Evolutionary conservation across 2,113 vertebrate genomes (phyloP), one percentile per base, ranked within the genome.

Genomic region (Nothobranchius kuhntae): DNA sequence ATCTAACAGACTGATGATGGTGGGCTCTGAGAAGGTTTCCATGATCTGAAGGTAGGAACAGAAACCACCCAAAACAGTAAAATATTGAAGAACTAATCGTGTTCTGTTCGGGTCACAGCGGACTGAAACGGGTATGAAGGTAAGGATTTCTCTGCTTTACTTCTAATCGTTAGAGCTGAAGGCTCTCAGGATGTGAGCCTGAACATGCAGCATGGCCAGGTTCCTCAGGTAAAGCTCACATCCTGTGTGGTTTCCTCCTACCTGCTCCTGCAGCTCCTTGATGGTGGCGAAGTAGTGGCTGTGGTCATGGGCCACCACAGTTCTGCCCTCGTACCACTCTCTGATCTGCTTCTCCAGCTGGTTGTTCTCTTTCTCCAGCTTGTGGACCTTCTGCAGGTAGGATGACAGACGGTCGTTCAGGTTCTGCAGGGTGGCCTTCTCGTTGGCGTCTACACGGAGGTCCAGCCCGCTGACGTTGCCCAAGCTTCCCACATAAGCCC

Each of bases 381-480:
- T 75, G 40, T 2, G 88, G 53, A 94, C 92, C 75, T 92, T 92
- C 53, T 90, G 80, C 75, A 94, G 84, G 76, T 92, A 93, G 61
- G 64, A 53, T 53, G 86, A 77, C 68, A 93, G 81, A 3, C 92
- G 92, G 56, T 89, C 75, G 6, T 94, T 94, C 53, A 94, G 83
- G 79, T 92, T 90, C 85, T 92, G 87, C 91, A 93, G 90, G 78
- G 86, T 92, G 76, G 82, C 71, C 81, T 94, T 93, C 83, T 92
- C 84, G 6, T 90, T 91, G 73, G 68, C 73, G 0, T 84, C 65
- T 0, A 82, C 81, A 8, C 86, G 73, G 51, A 90, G 75, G 78
- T 89, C 88, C 9, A 87, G 68, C 48, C 77, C 86, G 7, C 89
- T 80, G 0, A 70, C 5, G 9, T 77, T 75, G 68, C 84, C 78